A percentile compares a stretch with the other conserved stretches of the same genome.
Conservation (phyloP, 2,113 vertebrate genomes). For the Chelonoidis abingdonii region DNA sequence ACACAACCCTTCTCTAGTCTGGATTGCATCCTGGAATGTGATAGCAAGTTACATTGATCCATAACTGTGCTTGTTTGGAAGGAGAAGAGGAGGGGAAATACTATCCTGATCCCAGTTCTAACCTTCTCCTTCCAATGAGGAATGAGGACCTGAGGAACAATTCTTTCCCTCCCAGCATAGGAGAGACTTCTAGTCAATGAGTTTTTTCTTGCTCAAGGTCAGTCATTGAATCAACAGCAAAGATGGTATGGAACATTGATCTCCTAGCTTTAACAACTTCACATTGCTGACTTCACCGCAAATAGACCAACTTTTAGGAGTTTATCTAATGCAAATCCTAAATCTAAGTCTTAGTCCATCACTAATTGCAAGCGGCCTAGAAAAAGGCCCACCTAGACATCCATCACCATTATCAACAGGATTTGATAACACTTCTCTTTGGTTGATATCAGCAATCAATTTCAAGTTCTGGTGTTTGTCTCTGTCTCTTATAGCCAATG, state of each 20-base stretch:
- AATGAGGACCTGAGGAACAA: neutral
- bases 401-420: neutral
- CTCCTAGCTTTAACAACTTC: neutral
- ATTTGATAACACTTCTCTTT: neutral
- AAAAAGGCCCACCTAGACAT: neutral
- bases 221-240: neutral
- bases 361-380: neutral
- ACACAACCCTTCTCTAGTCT: neutral
- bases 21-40: neutral
- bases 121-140: neutral
- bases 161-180: neutral
- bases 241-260: neutral
- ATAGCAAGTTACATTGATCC: neutral
- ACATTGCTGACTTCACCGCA: neutral
- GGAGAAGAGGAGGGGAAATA: neutral
- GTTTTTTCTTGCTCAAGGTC: neutral
- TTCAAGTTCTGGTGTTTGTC: neutral
- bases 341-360: neutral
- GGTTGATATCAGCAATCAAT: slow-evolving; percentile 4
- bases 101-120: neutral
- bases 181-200: neutral
- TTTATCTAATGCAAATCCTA: neutral
- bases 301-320: neutral
- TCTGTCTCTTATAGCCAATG: neutral
- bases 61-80: neutral